Base-by-base conservation (phyloP, 2,888 invertebrate genomes). In the Orthonychiurus folsomi region DNA sequence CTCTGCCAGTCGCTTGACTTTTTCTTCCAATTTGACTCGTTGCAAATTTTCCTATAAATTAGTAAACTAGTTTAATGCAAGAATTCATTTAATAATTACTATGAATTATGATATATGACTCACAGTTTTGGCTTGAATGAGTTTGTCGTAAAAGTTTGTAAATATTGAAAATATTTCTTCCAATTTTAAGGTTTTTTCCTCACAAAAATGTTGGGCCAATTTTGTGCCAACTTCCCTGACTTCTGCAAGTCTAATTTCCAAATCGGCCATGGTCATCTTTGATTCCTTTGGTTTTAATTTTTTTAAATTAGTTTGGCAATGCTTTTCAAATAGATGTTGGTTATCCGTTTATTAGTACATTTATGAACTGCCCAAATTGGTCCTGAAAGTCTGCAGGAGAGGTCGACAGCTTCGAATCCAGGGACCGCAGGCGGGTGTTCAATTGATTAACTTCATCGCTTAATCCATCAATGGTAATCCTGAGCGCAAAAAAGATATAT, bases 181-280 rank as follows among this genome's bases (percentile, higher is more conserved):
- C 1, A 79, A 71, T 65, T 77, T 76, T 68, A 80, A 79, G 53
- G 74, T 76, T 2, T 72, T 69, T 55, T 79, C 78, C 71, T 80
- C 80, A 71, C 79, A 79, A 70, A 79, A 79, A 70, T 79, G 77
- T 3, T 70, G 66, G 0, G 78, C 77, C 24, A 80, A 69, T 61
- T 75, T 75, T 15, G 68, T 68, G 18, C 75, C 72, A 15, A 76
- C 71, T 1, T 73, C 73, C 52, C 74, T 73, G 5, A 37, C 59
- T n/a, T 37, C 37, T 15, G 15, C 37, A 15, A 37, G 37, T 9
- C 37, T 5, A 37, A 9, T 37, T 15, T 37, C 37, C 5, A 37
- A 15, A 9, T 37, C 15, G 5, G 5, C 37, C 37, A 37, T 15
- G 5, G 37, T 9, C 15, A 37, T 9, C 15, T 37, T 37, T 9